phyloP scores from a whole-genome alignment of 1,140 invertebrate genomes.

The Leguminivora glycinivorella region DNA sequence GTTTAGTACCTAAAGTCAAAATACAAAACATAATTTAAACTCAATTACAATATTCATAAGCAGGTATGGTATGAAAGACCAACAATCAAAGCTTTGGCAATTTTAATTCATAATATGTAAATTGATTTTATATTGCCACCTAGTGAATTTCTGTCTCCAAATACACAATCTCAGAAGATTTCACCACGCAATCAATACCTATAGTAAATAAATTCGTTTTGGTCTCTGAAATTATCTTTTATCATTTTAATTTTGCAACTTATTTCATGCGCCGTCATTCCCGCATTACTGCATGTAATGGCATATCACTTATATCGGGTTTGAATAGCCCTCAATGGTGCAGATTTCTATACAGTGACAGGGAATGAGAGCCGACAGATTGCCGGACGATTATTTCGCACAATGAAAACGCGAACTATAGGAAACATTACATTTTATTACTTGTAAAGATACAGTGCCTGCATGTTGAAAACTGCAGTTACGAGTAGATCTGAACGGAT shows the following conservation, averaged over 20 bases:
- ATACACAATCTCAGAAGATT: background rate
- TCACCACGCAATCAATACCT: constrained; percentile 1
- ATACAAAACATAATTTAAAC: too few relatives aligned
- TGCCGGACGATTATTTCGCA: constrained; percentile 1
- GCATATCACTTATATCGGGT: background rate
- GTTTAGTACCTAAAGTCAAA: too few relatives aligned
- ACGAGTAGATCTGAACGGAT: background rate
- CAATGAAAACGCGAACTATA: background rate
- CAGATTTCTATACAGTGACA: constrained; percentile 27
- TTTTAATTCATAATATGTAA: background rate
- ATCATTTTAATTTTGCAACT: constrained; percentile 13
- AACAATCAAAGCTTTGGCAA: too few relatives aligned
- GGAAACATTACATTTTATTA: constrained; percentile 23
- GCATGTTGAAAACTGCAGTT: background rate
- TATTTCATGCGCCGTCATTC: constrained; percentile 2
- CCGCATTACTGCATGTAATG: constrained; percentile 24
- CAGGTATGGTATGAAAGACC: too few relatives aligned
- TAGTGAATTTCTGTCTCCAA: background rate
- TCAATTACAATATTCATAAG: too few relatives aligned
- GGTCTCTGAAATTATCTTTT: constrained; percentile 1
- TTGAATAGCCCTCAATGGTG: constrained; percentile 10
- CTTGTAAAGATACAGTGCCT: background rate
- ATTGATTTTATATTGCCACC: background rate
- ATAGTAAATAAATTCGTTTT: background rate
- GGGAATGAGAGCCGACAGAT: background rate